Evolutionary conservation across 2,888 invertebrate genomes (phyloP).

Genomic region (Acrocyrtus sp.): DNA sequence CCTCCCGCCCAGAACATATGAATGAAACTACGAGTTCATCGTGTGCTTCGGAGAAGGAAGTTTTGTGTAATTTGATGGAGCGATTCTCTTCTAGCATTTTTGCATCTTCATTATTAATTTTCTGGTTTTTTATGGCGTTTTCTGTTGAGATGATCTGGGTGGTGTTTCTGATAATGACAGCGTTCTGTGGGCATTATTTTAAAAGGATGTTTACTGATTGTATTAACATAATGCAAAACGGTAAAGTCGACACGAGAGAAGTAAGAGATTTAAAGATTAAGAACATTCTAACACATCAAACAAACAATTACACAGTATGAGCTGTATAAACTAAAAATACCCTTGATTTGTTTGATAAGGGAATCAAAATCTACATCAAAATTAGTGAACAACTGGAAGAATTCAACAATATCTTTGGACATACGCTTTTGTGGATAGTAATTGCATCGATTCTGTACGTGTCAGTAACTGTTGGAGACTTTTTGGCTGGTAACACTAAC

Average conservation of each 20-base stretch:
- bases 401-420: conserved; percentile 29
- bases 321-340: neutral
- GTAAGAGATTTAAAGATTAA: neutral
- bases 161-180: conserved; percentile 15
- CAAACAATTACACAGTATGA: neutral
- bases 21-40: neutral
- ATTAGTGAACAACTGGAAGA: conserved; percentile 18
- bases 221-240: neutral
- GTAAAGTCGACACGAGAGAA: conserved; percentile 7
- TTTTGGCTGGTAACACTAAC: neutral
- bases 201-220: conserved; percentile 12
- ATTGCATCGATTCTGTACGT: conserved; percentile 18
- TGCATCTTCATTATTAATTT: neutral
- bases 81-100: neutral
- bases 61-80: conserved; percentile 9
- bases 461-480: conserved; percentile 13
- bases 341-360: too few species aligned
- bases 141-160: conserved; percentile 32
- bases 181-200: conserved; percentile 17
- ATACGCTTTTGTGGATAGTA: conserved; percentile 21
- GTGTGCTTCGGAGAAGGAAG: neutral
- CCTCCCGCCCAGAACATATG: too few species aligned
- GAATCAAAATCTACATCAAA: conserved; percentile 6
- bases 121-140: conserved; percentile 16
- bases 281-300: neutral